phyloP scores from a whole-genome alignment of 2,113 vertebrate species.

The Physeter macrocephalus region DNA sequence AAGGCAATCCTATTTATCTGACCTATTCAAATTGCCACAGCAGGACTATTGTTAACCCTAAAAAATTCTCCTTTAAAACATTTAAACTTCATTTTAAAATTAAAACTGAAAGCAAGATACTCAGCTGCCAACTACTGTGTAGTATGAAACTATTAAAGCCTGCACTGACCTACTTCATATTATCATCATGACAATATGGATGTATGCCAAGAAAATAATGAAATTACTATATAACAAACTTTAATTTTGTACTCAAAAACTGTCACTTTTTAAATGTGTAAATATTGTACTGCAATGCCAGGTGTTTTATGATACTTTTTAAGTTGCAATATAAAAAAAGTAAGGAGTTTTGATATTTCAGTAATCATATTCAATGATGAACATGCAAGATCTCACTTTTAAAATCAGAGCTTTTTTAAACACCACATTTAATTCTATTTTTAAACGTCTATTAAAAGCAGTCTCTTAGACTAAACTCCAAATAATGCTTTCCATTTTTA shows the following conservation, averaged over 20 bases:
- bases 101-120: constrained; percentile 62
- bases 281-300: background rate
- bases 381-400: background rate
- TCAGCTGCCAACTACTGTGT: constrained; percentile 18
- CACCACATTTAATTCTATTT: constrained; percentile 15
- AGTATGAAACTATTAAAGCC: constrained; percentile 61
- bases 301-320: background rate
- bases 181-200: constrained; percentile 20
- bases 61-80: constrained; percentile 50
- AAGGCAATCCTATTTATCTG: background rate
- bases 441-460: background rate
- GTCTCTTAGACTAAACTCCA: constrained; percentile 34
- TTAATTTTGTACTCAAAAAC: constrained; percentile 47
- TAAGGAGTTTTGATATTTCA: background rate
- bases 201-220: constrained; percentile 45
- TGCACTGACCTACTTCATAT: constrained; percentile 54
- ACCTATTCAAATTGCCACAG: constrained; percentile 18
- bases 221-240: constrained; percentile 30
- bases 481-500: constrained; percentile 27
- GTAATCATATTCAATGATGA: constrained; percentile 7
- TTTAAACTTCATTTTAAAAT: constrained; percentile 53
- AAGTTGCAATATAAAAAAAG: constrained; percentile 26
- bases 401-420: constrained; percentile 5
- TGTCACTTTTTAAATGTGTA: constrained; percentile 3
- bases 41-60: constrained; percentile 24